Evolutionary conservation across 2,797 vertebrate species (phyloP), one percentile per base, ranked within the genome.

Genomic region (Anabas testudineus): DNA sequence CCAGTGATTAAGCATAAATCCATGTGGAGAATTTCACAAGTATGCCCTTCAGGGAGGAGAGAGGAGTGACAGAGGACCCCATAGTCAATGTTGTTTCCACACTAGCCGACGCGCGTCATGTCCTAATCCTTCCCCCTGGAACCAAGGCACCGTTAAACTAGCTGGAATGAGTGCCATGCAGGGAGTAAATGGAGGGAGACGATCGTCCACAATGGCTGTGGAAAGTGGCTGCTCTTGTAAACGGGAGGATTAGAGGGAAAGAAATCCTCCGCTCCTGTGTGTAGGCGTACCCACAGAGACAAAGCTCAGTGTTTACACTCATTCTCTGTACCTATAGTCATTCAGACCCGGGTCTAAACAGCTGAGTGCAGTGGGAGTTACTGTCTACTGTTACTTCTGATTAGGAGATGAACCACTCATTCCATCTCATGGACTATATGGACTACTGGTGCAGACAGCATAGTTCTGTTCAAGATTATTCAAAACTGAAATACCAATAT

Each of bases 151-250:
- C 87, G 90, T 92, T 93, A 93, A 94, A 94, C 94, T 91, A 92
- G 91, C 92, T 87, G 90, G 87, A 92, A 94, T 93, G 92, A 94
- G 91, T 83, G 84, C 77, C 85, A 82, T 80, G 88, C 82, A 74
- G 90, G 81, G 90, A 92, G 91, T 92, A 94, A 95, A 93, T 93
- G 91, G 91, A 92, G 93, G 90, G 91, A 94, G 92, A 92, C 91
- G 84, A 78, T 66, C 80, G 74, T 90, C 92, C 90, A 94, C 92
- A 93, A 93, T 93, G 91, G 86, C 73, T 85, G 82, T 47, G 77
- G 89, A 90, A 93, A 94, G 89, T 90, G 87, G 67, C 87, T 87
- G 90, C 86, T 90, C 91, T 93, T 94, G 92, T 94, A 93, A 93
- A 94, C 83, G 87, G 88, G 86, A 88, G 94, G 93, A 94, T 94